phyloP scores from a whole-genome alignment of 1,140 invertebrate genomes.

The Agrilus planipennis region DNA sequence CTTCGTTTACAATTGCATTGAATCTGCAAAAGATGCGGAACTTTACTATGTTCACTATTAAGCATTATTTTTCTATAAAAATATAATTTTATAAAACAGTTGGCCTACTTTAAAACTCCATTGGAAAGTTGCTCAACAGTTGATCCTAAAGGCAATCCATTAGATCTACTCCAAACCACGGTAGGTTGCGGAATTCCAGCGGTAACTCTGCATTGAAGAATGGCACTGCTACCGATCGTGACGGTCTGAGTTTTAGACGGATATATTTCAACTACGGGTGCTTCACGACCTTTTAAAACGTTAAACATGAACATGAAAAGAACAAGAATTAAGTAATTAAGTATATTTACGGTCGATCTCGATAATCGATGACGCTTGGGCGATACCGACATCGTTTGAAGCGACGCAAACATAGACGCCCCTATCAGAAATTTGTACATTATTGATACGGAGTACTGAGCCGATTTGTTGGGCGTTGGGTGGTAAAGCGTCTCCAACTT shows the following conservation, averaged over 20 bases:
- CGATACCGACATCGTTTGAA: conserved; percentile 39
- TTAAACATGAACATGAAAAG: conserved; percentile 18
- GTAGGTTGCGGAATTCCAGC: conserved; percentile 66
- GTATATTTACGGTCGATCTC: conserved; percentile 78
- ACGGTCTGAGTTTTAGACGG: conserved; percentile 53
- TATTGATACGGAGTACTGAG: conserved; percentile 55
- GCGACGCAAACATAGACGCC: conserved; percentile 70
- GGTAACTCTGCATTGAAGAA: conserved; percentile 65
- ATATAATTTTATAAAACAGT: background rate
- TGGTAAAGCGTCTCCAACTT: conserved; percentile 51
- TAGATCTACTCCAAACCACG: conserved; percentile 62
- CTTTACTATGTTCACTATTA: background rate
- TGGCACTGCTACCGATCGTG: conserved; percentile 49
- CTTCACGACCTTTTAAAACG: conserved; percentile 62
- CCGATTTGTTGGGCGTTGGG: conserved; percentile 50
- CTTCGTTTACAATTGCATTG: conserved; percentile 32
- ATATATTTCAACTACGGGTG: conserved; percentile 65
- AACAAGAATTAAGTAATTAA: background rate
- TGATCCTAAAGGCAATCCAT: conserved; percentile 50
- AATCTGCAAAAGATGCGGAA: conserved; percentile 12
- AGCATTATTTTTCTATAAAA: background rate
- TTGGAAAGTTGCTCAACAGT: conserved; percentile 51
- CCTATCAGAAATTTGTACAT: conserved; percentile 59
- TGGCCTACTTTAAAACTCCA: conserved; percentile 53
- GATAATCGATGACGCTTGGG: conserved; percentile 58